Percentiles rank a stretch among this genome's conserved stretches.
Evolutionary conservation across 1,140 invertebrate species (phyloP).

Genomic region (Tigriopus japonicus): DNA sequence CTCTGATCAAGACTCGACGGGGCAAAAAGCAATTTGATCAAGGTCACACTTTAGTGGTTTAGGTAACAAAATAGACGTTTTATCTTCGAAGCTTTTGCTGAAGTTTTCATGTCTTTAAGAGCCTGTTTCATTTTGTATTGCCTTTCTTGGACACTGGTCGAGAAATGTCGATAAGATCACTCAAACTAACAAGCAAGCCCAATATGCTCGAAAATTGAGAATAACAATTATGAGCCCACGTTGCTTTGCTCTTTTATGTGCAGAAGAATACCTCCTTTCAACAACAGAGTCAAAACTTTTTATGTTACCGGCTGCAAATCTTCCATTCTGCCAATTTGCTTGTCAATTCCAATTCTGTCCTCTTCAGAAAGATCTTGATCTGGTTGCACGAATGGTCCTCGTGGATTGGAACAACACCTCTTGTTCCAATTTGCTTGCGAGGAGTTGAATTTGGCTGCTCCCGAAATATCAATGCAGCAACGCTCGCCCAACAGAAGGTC

Average conservation of each 20-base stretch:
- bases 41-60: neutral
- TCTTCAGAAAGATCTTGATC: neutral
- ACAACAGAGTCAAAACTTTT: neutral
- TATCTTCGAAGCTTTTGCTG: neutral
- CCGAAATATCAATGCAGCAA: conserved; percentile 5
- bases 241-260: too few relatives aligned
- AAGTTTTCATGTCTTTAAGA: neutral
- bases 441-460: neutral
- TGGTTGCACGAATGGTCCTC: neutral
- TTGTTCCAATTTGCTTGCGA: conserved; percentile 7
- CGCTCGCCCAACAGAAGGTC: conserved; percentile 4
- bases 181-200: too few relatives aligned
- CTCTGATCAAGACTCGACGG: neutral
- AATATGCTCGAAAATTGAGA: too few relatives aligned
- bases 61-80: neutral
- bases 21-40: neutral
- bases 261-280: neutral
- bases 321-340: conserved; percentile 4
- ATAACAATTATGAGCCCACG: too few relatives aligned
- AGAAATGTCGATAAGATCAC: too few relatives aligned
- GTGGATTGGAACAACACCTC: neutral
- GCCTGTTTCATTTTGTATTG: neutral
- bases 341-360: neutral
- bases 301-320: neutral
- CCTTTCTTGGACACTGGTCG: neutral